A percentile compares a stretch with the other conserved stretches of the same genome.
These are phyloP conservation scores for Tribolium castaneum DNA, from an alignment of 1,140 invertebrate species.

Conservation along the genomic window DNA sequence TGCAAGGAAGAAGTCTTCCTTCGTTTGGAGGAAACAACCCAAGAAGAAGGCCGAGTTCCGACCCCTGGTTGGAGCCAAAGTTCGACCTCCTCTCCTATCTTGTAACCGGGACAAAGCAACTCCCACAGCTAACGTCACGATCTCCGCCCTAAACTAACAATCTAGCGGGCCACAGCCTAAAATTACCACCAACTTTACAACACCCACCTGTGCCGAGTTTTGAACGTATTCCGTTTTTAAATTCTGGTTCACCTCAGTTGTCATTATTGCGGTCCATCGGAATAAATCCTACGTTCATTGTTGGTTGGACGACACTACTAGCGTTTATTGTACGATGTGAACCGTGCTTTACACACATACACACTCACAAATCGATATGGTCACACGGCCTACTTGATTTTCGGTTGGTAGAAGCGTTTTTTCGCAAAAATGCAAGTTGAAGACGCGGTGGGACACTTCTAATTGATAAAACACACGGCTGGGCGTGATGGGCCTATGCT, in stretches of 20 bases:
- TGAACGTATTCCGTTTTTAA: conserved; percentile 54
- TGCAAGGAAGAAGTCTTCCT: neutral
- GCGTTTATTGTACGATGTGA: conserved; percentile 37
- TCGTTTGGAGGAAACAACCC: neutral
- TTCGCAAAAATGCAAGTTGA: conserved; percentile 39
- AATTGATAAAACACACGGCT: conserved; percentile 52
- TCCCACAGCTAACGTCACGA: conserved; percentile 58
- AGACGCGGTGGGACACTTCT: conserved; percentile 34
- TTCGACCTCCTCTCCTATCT: conserved; percentile 57
- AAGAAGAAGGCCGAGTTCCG: conserved; percentile 27
- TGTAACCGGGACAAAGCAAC: conserved; percentile 57
- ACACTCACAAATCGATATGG: conserved; percentile 42
- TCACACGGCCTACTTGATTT: neutral
- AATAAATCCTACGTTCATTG: conserved; percentile 46
- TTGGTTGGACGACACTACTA: conserved; percentile 16
- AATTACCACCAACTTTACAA: conserved; percentile 30
- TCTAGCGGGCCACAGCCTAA: conserved; percentile 32
- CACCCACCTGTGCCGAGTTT: conserved; percentile 51
- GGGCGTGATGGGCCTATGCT: conserved; percentile 57
- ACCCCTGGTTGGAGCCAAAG: conserved; percentile 53
- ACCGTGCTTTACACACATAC: conserved; percentile 36
- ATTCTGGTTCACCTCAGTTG: conserved; percentile 49
- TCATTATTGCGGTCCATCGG: conserved; percentile 50
- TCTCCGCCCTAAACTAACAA: conserved; percentile 53
- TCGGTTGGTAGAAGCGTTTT: neutral